Evolutionary conservation across 2,797 vertebrate genomes (phyloP), one percentile per base, ranked within the genome.

Genomic region (Catostomus latipinnis): DNA sequence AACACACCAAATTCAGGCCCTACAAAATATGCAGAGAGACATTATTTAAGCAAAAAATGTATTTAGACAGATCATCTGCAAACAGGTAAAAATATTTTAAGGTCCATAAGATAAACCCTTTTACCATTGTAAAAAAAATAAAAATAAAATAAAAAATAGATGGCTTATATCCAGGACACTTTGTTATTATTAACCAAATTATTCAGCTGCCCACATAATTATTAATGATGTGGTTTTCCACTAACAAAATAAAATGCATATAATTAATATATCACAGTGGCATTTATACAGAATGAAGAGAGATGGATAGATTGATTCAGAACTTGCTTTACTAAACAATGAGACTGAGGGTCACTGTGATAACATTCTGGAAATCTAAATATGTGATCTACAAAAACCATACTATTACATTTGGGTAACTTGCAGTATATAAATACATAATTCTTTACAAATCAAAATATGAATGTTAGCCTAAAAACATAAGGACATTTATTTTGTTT

Each of bases 401-500:
- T 54, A 71, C 13, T 56, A 14, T 66, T 18, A 10, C 16, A 58
- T 48, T 12, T 1, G 5, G 14, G 70, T 65, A 57, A 68, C 58
- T 71, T 46, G 45, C 83, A 74, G 85, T 81, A 90, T 85, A 89
- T 91, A 93, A 92, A 92, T 90, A 92, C 71, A 83, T 87, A 88
- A 85, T 83, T 80, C 84, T 66, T 78, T 74, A 58, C 9, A 76
- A 66, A 90, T 90, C 89, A 89, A 84, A 84, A 88, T 34, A 34
- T 34, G 34, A 81, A 81, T 87, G 86, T 89, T 88, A 89, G 90
- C 87, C 89, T 89, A 87, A 81, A 90, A 89, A 86, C 90, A 75
- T 86, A 87, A 84, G 0, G 9, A 87, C 83, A 85, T 90, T 89
- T 88, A 90, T 93, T 93, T 88, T 90, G 88, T 90, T 80, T 86